These are phyloP conservation scores for Camelus dromedarius DNA, from an alignment of 2,113 vertebrate species.

Conservation along the genomic window DNA sequence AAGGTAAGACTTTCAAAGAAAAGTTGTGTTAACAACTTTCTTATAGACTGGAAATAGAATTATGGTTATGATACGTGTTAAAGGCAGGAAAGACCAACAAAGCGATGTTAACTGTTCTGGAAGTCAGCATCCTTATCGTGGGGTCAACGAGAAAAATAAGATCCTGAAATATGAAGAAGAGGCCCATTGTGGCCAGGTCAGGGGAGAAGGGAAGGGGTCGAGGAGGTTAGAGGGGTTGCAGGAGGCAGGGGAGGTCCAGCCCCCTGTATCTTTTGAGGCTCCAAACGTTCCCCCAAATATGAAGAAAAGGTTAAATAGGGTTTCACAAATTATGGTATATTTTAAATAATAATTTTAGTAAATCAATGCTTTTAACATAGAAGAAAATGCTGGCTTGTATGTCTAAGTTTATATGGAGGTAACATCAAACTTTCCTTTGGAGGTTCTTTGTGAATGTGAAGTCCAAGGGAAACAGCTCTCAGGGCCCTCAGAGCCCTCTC, in stretches of 20 bases:
- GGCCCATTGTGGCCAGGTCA: not conserved
- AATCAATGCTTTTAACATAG: not conserved
- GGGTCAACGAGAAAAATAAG: not conserved
- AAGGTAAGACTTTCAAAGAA: not conserved
- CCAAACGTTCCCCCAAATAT: not conserved
- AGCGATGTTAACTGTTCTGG: not conserved
- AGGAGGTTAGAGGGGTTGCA: not conserved
- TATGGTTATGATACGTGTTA: not conserved
- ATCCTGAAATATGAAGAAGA: not conserved
- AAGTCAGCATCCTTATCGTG: not conserved
- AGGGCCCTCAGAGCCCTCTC: not conserved
- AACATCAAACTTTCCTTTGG: not conserved
- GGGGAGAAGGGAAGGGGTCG: not conserved
- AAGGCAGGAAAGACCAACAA: not conserved
- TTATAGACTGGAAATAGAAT: not conserved
- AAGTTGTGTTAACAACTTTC: not conserved
- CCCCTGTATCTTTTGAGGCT: not conserved
- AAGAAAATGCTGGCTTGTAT: not conserved
- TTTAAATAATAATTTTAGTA: not conserved
- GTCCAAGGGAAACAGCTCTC: not conserved
- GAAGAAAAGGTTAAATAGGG: not conserved
- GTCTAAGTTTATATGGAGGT: not conserved
- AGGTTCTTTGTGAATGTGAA: not conserved
- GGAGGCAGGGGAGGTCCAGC: not conserved
- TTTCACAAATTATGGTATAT: not conserved